Conservation (phyloP, 2,113 vertebrate species). For the Lonchura striata region DNA sequence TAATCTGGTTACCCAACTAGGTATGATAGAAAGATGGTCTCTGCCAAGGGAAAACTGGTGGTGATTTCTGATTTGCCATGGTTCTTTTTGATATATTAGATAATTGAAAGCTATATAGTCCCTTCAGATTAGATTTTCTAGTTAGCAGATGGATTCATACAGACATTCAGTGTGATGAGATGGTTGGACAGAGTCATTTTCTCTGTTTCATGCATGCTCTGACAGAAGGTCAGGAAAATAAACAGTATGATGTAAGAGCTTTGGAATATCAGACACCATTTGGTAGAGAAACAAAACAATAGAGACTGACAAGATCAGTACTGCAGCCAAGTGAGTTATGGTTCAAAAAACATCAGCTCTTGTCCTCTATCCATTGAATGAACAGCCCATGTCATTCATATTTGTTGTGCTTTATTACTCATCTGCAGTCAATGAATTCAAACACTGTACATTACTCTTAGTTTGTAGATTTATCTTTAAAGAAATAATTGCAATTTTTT, state of each 20-base stretch:
- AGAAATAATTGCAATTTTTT: not conserved
- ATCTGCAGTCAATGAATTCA: not conserved
- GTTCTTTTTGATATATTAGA: conserved; percentile 1
- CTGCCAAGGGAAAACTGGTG: not conserved
- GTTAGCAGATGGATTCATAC: not conserved
- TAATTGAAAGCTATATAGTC: not conserved
- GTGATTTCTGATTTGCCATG: not conserved
- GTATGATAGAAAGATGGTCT: not conserved
- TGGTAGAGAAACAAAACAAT: conserved; percentile 26
- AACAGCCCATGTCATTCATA: not conserved
- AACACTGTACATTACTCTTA: not conserved
- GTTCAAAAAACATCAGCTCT: not conserved
- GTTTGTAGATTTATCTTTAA: not conserved
- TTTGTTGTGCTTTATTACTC: not conserved
- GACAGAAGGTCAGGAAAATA: conserved; percentile 26
- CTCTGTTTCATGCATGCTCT: not conserved
- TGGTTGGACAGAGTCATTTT: not conserved
- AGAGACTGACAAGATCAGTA: not conserved
- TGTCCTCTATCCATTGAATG: not conserved
- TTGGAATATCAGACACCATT: conserved; percentile 9
- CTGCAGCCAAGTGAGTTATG: not conserved
- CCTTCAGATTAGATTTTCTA: conserved; percentile 21
- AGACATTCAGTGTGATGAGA: not conserved
- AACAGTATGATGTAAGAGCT: not conserved
- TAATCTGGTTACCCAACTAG: not conserved